Evolutionary conservation across 2,797 vertebrate species (phyloP), one percentile per base, ranked within the genome.

Genomic region (Acropternis orthonyx): DNA sequence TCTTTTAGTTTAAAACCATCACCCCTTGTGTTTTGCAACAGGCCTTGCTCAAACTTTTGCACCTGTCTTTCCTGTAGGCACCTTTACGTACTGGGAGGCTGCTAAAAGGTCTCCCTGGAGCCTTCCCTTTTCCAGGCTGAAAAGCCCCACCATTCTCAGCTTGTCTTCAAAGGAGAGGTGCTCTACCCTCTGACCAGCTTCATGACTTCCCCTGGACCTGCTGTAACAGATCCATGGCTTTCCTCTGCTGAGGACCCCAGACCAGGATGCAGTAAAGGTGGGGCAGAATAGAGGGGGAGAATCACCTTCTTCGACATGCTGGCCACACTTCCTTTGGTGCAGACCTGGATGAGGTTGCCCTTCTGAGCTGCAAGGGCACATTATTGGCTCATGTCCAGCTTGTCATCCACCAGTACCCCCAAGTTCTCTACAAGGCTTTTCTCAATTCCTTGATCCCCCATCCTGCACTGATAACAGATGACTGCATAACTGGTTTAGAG

Each of bases 301-400:
- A 56, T 78, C 19, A 2, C 18, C 28, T 69, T 52, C 27, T 49
- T 58, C 1, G 4, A 39, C 30, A 48, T 66, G 23, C 73, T 79
- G 52, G 21, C 41, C 19, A 18, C 0, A 1, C 9, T 41, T 4
- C 28, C 69, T 76, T 28, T 34, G 56, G 41, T 24, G 28, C 26
- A 78, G 28, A 28, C 36, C 62, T 52, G 49, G n/a, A 30, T 36
- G 12, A 0, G 3, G 7, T 2, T 75, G 26, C 4, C 30, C 11
- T 71, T 67, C 52, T 43, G 65, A 12, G 8, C 32, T 62, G 32
- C 0, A 1, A 66, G 28, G 0, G 1, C 44, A 52, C 6, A 2
- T 21, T 51, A 5, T 3, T 0, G 1, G 30, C 18, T 84, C 46
- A n/a, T 4, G 21, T 27, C 22, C 36, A 61, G 7, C 8, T 91